These are phyloP conservation scores for Falco peregrinus DNA, from an alignment of 2,797 vertebrate genomes.

Conservation along the genomic window DNA sequence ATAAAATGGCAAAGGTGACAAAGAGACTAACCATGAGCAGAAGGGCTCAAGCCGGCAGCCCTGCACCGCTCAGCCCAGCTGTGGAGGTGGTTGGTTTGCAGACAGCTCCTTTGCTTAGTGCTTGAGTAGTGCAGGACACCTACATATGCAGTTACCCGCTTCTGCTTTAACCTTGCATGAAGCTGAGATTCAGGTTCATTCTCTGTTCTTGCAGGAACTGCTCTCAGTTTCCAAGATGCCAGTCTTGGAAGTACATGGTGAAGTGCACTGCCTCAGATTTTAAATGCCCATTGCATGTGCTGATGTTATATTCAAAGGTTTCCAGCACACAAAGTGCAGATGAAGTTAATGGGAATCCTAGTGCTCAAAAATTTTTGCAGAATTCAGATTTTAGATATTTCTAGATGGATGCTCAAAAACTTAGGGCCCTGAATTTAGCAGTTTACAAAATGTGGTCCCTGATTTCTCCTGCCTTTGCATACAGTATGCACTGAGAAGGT, in stretches of 20 bases:
- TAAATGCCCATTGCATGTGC: neutral
- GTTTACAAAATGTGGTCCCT: neutral
- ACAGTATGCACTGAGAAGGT: neutral
- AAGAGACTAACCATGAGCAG: neutral
- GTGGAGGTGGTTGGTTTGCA: neutral
- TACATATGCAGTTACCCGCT: accelerated
- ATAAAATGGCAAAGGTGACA: neutral
- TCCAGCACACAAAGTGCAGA: neutral
- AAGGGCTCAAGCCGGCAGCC: neutral
- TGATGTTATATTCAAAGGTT: neutral
- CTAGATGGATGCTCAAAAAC: neutral
- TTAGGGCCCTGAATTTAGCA: neutral
- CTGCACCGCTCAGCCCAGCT: too few species aligned
- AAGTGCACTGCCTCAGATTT: neutral
- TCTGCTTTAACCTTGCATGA: neutral
- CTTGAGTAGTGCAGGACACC: neutral
- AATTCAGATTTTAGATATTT: neutral
- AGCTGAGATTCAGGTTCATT: neutral
- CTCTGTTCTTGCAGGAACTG: neutral
- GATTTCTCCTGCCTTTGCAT: neutral
- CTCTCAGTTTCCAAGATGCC: neutral
- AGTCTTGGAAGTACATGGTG: neutral
- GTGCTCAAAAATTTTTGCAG: neutral
- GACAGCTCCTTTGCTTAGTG: neutral
- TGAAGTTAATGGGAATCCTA: neutral